These are phyloP conservation scores for Eptesicus fuscus DNA, from an alignment of 2,113 vertebrate species.

Conservation along the genomic window DNA sequence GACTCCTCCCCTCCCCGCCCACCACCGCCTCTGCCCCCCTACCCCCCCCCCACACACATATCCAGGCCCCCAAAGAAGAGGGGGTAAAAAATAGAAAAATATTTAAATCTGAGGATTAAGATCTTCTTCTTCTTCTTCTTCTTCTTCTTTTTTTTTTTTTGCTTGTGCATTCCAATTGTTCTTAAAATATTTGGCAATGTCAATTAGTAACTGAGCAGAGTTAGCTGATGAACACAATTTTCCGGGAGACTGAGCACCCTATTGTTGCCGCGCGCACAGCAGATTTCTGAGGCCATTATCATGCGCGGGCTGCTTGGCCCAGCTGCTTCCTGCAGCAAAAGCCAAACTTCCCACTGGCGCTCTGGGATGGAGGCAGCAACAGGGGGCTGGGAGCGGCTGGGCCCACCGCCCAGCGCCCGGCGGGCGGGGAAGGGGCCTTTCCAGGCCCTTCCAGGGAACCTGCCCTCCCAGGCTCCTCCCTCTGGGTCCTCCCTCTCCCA, in stretches of 20 bases:
- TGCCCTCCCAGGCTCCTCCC: not conserved
- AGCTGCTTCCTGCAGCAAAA: conserved; percentile 99
- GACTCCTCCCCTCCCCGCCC: conserved; percentile 62
- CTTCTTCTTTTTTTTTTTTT: conserved; percentile 83
- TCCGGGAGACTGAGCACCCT: conserved; percentile 99
- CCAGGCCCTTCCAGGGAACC: conserved; percentile 81
- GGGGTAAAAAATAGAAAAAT: conserved; percentile 76
- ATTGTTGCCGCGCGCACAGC: conserved; percentile 99
- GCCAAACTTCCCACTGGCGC: conserved; percentile 95
- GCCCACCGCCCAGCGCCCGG: not conserved
- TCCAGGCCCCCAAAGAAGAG: conserved; percentile 53
- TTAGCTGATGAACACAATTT: conserved; percentile 99
- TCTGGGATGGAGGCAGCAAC: conserved; percentile 88
- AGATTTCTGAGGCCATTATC: conserved; percentile 99
- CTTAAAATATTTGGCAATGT: conserved; percentile 99
- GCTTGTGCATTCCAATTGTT: conserved; percentile 99
- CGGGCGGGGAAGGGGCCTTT: conserved; percentile 60
- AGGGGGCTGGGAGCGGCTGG: conserved; percentile 82
- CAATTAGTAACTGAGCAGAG: conserved; percentile 99
- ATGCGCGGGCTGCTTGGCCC: conserved; percentile 99
- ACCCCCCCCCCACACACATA: conserved; percentile 70
- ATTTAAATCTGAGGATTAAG: conserved; percentile 97
- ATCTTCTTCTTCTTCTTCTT: conserved; percentile 85
- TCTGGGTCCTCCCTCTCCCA: not conserved
- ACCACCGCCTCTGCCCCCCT: not conserved